Base-by-base conservation (phyloP, 2,888 invertebrate species). In the Drosophila subsilvestris region DNA sequence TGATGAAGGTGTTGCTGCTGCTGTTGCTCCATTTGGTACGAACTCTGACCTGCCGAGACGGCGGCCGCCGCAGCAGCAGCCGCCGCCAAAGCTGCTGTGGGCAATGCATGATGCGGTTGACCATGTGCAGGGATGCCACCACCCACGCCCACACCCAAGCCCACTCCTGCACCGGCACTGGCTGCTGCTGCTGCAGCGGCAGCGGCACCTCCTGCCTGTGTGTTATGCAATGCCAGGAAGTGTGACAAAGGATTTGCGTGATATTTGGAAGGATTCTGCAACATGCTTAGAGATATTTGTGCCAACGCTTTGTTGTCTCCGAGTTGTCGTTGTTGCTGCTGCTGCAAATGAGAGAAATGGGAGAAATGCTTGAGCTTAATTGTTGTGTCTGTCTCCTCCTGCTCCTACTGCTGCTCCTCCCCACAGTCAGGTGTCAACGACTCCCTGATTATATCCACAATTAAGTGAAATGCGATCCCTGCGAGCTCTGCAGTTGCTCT, bases 241-340 rank as follows among this genome's bases (percentile, higher is more conserved):
- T 92, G 92, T 74, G 92, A 91, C 80, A 92, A 90, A 67, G 92
- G 92, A 90, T 92, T 92, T 74, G 91, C 89, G 86, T 92, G 92
- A 86, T 92, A 92, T 89, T 92, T 92, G 53, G 92, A 91, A 77
- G 92, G 92, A 90, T 91, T 90, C 79, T 92, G 92, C 80, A 92
- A 87, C 92, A 92, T 92, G 86, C 85, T 91, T 80, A 67, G 63
- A 67, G 66, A 58, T 73, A 79, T 84, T 78, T 76, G 57, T 48
- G 32, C 32, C 32, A 32, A 14, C 80, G 71, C 85, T 58, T 61
- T 54, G 71, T 82, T 58, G 63, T 54, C 66, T 51, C 56, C 63
- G 60, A 68, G 56, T 49, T 65, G 61, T 42, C 72, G 59, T 55
- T 63, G 50, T 43, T 66, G 51, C 55, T 61, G 75, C 68, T 50